Percentiles rank a stretch among this genome's conserved stretches.
Conservation (phyloP, 2,113 vertebrate genomes). For the Limanda limanda region DNA sequence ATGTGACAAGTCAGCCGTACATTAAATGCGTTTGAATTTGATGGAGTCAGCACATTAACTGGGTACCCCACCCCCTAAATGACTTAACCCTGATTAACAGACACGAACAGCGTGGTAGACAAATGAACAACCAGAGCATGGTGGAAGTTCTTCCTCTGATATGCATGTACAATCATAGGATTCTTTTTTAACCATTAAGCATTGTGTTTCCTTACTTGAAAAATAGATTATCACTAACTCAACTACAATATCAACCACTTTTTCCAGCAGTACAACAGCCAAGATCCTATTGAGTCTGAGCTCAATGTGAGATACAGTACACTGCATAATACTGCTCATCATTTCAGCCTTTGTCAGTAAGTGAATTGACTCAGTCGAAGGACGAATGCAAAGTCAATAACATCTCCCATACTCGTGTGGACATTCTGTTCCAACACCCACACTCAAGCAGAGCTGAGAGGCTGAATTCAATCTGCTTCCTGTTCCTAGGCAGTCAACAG, state of each 20-base stretch:
- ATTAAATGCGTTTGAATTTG: slow-evolving; percentile 6
- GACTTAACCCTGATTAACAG: not conserved
- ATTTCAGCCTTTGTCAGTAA: not conserved
- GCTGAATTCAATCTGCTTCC: not conserved
- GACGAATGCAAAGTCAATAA: not conserved
- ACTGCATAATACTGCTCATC: not conserved
- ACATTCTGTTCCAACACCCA: not conserved
- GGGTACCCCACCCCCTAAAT: not conserved
- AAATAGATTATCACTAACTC: not conserved
- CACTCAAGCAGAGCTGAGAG: not conserved
- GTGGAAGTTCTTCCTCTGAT: not conserved
- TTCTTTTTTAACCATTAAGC: no score
- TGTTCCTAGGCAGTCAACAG: not conserved
- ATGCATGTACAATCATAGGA: not conserved
- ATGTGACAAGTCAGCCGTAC: not conserved
- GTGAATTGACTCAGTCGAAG: not conserved
- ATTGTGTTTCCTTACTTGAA: not conserved
- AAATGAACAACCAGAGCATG: no score
- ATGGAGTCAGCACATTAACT: not conserved
- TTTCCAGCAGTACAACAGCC: not conserved
- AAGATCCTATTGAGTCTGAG: not conserved
- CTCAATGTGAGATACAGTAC: not conserved
- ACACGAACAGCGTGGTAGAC: not conserved
- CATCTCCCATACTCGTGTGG: not conserved
- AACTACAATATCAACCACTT: not conserved